phyloP scores from a whole-genome alignment of 2,797 vertebrate species.

The Heterohyrax brucei region DNA sequence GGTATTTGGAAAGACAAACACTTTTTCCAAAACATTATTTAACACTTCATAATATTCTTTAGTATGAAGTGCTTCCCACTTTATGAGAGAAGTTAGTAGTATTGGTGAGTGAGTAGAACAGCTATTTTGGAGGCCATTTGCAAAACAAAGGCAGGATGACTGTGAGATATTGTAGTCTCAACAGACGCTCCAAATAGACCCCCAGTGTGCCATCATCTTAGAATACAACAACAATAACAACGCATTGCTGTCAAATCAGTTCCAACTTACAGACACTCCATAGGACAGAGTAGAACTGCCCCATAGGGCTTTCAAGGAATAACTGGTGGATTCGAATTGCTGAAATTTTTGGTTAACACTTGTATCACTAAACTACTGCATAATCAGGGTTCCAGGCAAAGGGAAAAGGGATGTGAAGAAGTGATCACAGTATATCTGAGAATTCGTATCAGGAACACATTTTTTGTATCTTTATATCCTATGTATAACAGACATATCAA shows the following conservation, averaged over 20 bases:
- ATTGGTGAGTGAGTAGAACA: slow-evolving; percentile 4
- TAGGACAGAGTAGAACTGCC: no score
- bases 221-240: not conserved
- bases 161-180: not conserved
- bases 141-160: not conserved
- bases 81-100: not conserved
- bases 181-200: not conserved
- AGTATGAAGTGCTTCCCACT: slow-evolving; percentile 1
- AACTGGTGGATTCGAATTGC: no score
- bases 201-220: not conserved
- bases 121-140: not conserved
- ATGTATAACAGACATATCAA: not conserved
- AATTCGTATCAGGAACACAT: slow-evolving; percentile 3
- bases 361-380: no score
- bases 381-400: not conserved
- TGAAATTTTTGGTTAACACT: no score
- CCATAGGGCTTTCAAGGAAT: no score
- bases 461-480: not conserved
- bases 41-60: not conserved
- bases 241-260: no score
- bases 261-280: no score
- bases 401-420: slow-evolving; percentile 8
- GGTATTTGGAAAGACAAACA: slow-evolving; percentile 8
- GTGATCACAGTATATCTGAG: slow-evolving; percentile 7
- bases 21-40: not conserved